Evolutionary conservation across 1,140 invertebrate genomes (phyloP), one percentile per base, ranked within the genome.

Genomic region (Conopomorpha cramerella): DNA sequence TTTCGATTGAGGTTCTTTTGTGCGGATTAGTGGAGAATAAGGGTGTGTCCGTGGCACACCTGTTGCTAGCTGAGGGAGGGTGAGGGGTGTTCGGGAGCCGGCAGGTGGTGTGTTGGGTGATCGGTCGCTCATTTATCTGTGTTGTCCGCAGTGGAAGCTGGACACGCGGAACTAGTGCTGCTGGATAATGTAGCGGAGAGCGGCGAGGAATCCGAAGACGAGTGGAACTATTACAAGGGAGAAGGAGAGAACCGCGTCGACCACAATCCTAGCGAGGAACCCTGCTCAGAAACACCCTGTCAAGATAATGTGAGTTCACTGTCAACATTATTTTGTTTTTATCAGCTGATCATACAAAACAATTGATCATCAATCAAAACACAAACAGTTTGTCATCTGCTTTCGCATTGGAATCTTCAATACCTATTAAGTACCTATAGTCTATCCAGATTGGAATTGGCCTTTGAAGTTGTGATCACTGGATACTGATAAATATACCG

Each of bases 141-240:
- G 47, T 59, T 45, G 49, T 62, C 50, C 50, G 39, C 55, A 72
- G 71, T 68, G 58, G 71, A 65, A 45, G 53, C 45, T 34, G 51
- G 59, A 57, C 70, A 76, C 62, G 55, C 67, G 43, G 67, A 66
- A 57, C 63, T 61, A 36, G 74, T 55, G 51, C 51, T 82, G 57
- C 78, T 81, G 65, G 85, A 87, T 77, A 86, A 86, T 84, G 84
- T 86, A 84, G 85, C 74, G 46, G 86, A 88, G 60, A 88, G 86
- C 56, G 82, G 80, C 47, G 85, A 87, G 39, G 86, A 88, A 46
- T 86, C 85, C 45, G 86, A 88, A 67, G 87, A 88, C 84, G 87
- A 87, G 83, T 88, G 87, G 87, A 87, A 88, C 61, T 89, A 87
- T 54, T 85, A 82, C 55, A 84, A 84, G 51, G 81, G 83, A 39